These are phyloP conservation scores for Fopius arisanus DNA, from an alignment of 1,140 invertebrate genomes.

Conservation along the genomic window DNA sequence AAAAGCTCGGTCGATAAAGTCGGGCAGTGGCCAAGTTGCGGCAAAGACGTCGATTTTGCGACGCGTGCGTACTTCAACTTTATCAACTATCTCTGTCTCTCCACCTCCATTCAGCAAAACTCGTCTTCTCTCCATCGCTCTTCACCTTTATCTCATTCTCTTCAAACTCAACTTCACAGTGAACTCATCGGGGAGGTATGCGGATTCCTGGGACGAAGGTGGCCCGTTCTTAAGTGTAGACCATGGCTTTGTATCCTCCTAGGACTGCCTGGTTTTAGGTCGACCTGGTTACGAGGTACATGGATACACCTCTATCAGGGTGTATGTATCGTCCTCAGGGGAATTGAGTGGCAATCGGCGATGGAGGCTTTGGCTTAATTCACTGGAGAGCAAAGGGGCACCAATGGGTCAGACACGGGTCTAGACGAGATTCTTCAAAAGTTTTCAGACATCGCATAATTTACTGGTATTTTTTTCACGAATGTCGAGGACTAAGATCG, in stretches of 20 bases:
- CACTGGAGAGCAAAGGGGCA: background rate
- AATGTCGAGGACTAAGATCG: too few relatives aligned
- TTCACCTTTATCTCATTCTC: background rate
- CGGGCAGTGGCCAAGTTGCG: background rate
- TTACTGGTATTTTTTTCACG: background rate
- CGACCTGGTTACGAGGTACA: background rate
- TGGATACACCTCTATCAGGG: background rate
- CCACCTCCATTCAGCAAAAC: background rate
- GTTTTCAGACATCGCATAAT: too few relatives aligned
- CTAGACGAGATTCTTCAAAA: background rate
- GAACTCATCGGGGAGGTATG: constrained; percentile 22
- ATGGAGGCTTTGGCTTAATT: background rate
- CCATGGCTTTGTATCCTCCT: background rate
- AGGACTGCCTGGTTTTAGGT: background rate
- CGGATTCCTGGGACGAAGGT: constrained; percentile 10
- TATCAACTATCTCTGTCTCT: background rate
- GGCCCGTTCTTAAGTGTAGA: background rate
- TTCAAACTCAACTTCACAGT: constrained; percentile 5
- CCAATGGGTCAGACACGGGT: background rate
- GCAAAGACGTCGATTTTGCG: constrained; percentile 33
- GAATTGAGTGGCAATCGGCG: background rate
- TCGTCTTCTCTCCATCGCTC: background rate
- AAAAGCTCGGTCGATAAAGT: constrained; percentile 6
- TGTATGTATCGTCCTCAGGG: background rate
- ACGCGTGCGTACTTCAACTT: constrained; percentile 28